Base-by-base conservation (phyloP, 2,888 invertebrate genomes). In the Cataglyphis rosenhaueri region DNA sequence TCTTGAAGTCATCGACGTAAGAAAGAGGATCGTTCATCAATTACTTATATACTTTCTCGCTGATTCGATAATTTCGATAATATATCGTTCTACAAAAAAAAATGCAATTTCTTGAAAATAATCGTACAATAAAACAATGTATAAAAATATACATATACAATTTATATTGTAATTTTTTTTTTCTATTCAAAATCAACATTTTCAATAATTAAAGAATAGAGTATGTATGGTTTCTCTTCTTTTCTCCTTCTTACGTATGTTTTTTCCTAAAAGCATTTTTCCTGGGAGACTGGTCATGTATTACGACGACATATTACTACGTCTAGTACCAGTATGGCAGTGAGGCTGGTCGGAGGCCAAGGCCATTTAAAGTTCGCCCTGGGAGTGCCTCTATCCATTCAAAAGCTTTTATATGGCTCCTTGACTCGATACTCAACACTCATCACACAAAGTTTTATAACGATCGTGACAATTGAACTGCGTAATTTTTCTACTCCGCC, bases 291-390 rank as follows among this genome's bases (percentile, higher is more conserved):
- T 55, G 29, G 44, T 41, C 15, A 38, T 71, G 25, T 59, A 44
- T 78, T 68, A 68, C 70, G 57, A 55, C 65, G 65, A 78, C 78
- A 70, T 52, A 68, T 68, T 68, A 32, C 68, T 68, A 68, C 52
- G n/a, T 71, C 71, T 78, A 71, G 41, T 70, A 71, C 32, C 35
- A 73, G 76, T 41, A 48, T 41, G 61, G 81, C 62, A 75, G 81
- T 71, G 79, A 79, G 86, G 83, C 76, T 88, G 90, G 91, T 90
- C 91, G 90, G 91, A 92, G 92, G 93, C 82, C 87, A 90, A 88
- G 88, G 88, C 35, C 78, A 65, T 62, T 59, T 55, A 78, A 84
- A 85, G 52, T 78, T 85, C 81, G 81, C 65, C 83, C 52, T 41
- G 71, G 52, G 71, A 62, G 68, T 57, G 71, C 68, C 76, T 44